phyloP scores from a whole-genome alignment of 2,888 invertebrate genomes.

The Patella depressa region DNA sequence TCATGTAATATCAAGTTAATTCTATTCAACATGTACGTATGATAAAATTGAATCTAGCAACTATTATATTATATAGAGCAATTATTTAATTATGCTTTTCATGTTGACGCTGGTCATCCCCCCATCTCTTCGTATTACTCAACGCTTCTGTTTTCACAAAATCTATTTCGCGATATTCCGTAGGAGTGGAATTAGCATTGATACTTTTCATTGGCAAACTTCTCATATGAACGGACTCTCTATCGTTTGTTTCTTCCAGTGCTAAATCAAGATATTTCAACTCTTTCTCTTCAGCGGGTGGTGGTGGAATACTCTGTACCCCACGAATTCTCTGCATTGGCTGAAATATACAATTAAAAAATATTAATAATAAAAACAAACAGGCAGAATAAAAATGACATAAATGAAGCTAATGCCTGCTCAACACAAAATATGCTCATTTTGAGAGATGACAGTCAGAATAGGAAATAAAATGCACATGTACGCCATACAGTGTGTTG shows the following conservation, averaged over 20 bases:
- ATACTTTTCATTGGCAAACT: neutral
- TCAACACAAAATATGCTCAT: too few relatives aligned
- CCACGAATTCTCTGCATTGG: neutral
- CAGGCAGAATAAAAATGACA: too few relatives aligned
- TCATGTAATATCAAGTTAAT: too few relatives aligned
- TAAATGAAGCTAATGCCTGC: too few relatives aligned
- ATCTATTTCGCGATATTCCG: conserved; percentile 92
- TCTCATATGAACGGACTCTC: conserved; percentile 26
- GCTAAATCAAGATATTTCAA: conserved; percentile 91
- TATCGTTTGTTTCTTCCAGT: conserved; percentile 75
- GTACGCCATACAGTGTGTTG: too few relatives aligned
- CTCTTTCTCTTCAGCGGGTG: conserved; percentile 55
- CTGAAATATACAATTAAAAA: neutral
- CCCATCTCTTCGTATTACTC: conserved; percentile 75
- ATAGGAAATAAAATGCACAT: too few relatives aligned
- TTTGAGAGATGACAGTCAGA: too few relatives aligned
- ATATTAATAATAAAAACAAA: neutral
- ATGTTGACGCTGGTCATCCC: conserved; percentile 1
- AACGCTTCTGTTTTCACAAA: conserved; percentile 95
- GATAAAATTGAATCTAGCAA: too few relatives aligned
- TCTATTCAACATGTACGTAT: too few relatives aligned
- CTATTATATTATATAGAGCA: too few relatives aligned
- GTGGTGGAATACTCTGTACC: conserved; percentile 32
- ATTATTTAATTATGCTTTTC: neutral
- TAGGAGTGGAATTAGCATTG: conserved; percentile 54